These are phyloP conservation scores for Cryptophagus acutangulus DNA, from an alignment of 2,888 invertebrate species.

Conservation along the genomic window DNA sequence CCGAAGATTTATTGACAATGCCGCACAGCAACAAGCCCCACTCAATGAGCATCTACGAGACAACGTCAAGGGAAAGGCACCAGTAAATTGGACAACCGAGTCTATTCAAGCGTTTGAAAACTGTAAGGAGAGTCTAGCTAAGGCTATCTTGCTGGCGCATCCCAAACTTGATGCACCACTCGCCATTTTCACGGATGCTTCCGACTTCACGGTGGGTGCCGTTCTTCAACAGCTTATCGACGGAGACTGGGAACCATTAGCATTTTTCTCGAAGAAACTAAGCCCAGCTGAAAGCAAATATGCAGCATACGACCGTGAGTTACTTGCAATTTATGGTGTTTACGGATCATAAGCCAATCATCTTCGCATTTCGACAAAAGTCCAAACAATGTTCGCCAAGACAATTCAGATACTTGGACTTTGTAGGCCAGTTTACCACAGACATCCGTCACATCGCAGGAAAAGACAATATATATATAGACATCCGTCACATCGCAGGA, in stretches of 20 bases:
- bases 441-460: constrained; percentile 37
- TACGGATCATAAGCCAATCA: constrained; percentile 41
- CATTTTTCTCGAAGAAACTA: constrained; percentile 40
- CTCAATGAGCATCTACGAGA: too few species aligned
- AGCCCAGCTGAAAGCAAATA: constrained; percentile 36
- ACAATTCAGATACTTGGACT: constrained; percentile 38
- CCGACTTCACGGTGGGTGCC: constrained; percentile 35
- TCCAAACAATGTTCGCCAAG: constrained; percentile 34
- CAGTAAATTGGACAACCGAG: too few species aligned
- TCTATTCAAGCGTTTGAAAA: constrained; percentile 11
- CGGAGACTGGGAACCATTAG: constrained; percentile 34
- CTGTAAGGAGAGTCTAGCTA: constrained; percentile 4
- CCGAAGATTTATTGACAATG: too few species aligned
- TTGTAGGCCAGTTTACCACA: constrained; percentile 35
- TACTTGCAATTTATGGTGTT: constrained; percentile 13
- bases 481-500: too few species aligned
- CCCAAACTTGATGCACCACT: neutral
- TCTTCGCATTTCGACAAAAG: constrained; percentile 35
- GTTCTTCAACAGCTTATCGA: constrained; percentile 36
- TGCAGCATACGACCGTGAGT: constrained; percentile 31
- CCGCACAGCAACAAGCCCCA: too few species aligned
- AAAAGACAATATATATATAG: constrained; percentile 37
- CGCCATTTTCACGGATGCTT: constrained; percentile 11
- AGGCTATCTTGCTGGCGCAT: constrained; percentile 8
- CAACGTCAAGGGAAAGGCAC: too few species aligned